These are phyloP conservation scores for Riptortus pedestris DNA, from an alignment of 1,140 invertebrate species.

Conservation along the genomic window DNA sequence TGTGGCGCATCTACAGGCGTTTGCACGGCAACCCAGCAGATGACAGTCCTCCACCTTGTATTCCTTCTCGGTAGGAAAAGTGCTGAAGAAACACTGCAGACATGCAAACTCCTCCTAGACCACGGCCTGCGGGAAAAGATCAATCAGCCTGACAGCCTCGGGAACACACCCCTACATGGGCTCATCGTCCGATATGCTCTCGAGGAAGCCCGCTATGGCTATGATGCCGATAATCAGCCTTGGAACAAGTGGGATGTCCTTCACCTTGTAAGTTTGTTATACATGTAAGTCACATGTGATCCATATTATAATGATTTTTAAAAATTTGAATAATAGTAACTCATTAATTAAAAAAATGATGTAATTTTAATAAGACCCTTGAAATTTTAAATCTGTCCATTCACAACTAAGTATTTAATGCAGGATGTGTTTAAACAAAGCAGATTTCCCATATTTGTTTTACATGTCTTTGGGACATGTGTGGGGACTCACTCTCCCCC, in stretches of 20 bases:
- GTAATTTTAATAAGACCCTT: background rate
- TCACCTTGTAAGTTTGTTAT: conserved; percentile 45
- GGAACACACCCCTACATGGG: conserved; percentile 52
- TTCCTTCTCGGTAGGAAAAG: conserved; percentile 52
- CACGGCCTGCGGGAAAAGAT: conserved; percentile 57
- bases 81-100: conserved; percentile 56
- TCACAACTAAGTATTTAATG: background rate
- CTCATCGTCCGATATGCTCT: conserved; percentile 59
- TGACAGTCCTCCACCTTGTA: conserved; percentile 58
- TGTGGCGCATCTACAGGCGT: conserved; percentile 55
- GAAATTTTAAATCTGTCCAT: background rate
- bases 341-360: background rate
- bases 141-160: conserved; percentile 58
- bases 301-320: too few relatives aligned
- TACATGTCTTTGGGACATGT: too few relatives aligned
- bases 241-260: conserved; percentile 65
- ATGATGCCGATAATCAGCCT: conserved; percentile 42
- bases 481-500: too few relatives aligned
- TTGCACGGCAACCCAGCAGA: conserved; percentile 58
- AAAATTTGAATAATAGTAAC: background rate
- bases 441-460: too few relatives aligned
- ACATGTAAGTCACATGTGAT: too few relatives aligned
- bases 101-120: conserved; percentile 52
- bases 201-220: conserved; percentile 57
- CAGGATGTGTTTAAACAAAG: too few relatives aligned